phyloP scores from a whole-genome alignment of 2,888 invertebrate species.

The Hypsopygia costalis region DNA sequence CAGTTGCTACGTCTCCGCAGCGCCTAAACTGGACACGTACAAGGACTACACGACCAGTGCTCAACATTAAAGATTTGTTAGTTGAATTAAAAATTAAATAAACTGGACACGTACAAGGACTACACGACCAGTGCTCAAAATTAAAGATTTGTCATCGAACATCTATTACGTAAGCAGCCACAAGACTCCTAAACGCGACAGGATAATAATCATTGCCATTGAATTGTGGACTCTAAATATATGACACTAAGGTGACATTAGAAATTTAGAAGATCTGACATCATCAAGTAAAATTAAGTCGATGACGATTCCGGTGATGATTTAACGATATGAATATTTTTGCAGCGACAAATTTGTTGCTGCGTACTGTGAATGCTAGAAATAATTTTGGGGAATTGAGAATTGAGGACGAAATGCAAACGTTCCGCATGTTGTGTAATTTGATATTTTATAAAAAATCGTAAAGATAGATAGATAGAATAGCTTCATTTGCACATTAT shows the following conservation, averaged over 20 bases:
- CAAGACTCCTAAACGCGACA: slow-evolving; percentile 1
- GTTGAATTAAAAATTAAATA: too few relatives aligned
- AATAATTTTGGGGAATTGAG: background rate
- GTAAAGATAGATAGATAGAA: too few relatives aligned
- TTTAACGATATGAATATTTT: slow-evolving; percentile 15
- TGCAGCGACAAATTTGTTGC: background rate
- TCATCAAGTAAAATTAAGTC: slow-evolving; percentile 15
- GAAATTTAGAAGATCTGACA: slow-evolving; percentile 10
- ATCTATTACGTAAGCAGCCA: slow-evolving; percentile 13
- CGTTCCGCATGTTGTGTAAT: background rate
- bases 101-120: too few relatives aligned
- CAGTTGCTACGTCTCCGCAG: too few relatives aligned
- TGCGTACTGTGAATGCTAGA: background rate
- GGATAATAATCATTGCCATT: slow-evolving; percentile 6
- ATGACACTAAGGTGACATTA: background rate
- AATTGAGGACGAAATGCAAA: background rate
- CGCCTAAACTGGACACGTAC: too few relatives aligned
- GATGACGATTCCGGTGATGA: slow-evolving; percentile 16
- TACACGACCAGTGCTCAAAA: background rate
- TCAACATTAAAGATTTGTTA: slow-evolving; percentile 10
- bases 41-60: too few relatives aligned
- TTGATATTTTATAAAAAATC: too few relatives aligned
- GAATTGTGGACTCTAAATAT: background rate
- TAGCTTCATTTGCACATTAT: too few relatives aligned
- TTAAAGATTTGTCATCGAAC: slow-evolving; percentile 11